phyloP scores from a whole-genome alignment of 2,113 vertebrate genomes.

The Oryzias celebensis region DNA sequence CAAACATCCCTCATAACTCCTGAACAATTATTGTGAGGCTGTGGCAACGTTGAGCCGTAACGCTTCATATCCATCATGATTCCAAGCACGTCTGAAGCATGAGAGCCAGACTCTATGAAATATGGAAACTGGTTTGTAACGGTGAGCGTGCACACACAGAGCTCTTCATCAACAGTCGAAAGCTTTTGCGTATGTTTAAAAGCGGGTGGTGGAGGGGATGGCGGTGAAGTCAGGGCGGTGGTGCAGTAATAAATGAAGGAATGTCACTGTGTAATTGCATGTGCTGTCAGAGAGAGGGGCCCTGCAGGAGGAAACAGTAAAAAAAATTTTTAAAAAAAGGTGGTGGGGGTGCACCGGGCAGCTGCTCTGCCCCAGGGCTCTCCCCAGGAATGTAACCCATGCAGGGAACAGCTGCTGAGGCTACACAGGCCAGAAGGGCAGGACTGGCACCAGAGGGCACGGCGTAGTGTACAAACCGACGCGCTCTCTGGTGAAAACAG shows the following conservation, averaged over 20 bases:
- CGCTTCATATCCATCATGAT: not conserved
- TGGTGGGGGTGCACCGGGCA: slow-evolving; percentile 55
- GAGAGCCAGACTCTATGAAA: not conserved
- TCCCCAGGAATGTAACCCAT: slow-evolving; percentile 73
- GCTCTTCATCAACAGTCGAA: slow-evolving; percentile 2
- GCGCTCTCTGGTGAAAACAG: slow-evolving; percentile 3
- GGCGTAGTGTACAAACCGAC: slow-evolving; percentile 27
- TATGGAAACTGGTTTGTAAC: slow-evolving; percentile 13
- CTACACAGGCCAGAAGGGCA: slow-evolving; percentile 54
- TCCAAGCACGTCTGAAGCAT: not conserved
- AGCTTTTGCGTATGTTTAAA: slow-evolving; percentile 11
- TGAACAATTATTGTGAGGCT: no score
- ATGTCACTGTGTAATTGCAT: slow-evolving; percentile 68
- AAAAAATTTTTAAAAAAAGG: not conserved
- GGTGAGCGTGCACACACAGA: not conserved
- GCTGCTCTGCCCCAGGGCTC: slow-evolving; percentile 74
- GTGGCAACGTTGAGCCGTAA: not conserved
- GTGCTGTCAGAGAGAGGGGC: slow-evolving; percentile 57
- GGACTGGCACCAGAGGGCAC: slow-evolving; percentile 50
- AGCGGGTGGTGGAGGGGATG: slow-evolving; percentile 6
- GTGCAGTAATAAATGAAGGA: slow-evolving; percentile 70
- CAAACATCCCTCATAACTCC: no score
- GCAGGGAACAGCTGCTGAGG: slow-evolving; percentile 65
- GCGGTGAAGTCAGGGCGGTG: slow-evolving; percentile 3
- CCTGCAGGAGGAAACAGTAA: slow-evolving; percentile 41